Conservation (phyloP, 2,888 invertebrate genomes). For the Apodemia hepburni region DNA sequence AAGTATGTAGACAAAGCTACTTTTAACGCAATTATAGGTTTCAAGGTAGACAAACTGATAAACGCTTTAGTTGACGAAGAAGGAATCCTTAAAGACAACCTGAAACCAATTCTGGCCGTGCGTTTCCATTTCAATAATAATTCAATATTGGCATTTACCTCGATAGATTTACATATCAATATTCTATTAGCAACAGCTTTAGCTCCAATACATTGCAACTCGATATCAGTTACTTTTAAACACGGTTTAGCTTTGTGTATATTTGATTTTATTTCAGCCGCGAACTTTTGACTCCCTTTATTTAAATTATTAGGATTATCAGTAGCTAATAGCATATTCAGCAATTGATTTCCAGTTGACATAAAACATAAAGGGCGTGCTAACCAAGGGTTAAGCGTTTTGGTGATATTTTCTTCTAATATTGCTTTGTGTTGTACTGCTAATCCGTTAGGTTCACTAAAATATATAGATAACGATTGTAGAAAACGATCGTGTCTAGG, state of each 20-base stretch:
- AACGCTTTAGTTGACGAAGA: constrained; percentile 36
- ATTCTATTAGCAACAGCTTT: constrained; percentile 47
- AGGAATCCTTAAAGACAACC: constrained; percentile 38
- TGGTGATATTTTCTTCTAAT: constrained; percentile 25
- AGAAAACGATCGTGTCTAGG: constrained; percentile 42
- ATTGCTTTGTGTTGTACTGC: constrained; percentile 34
- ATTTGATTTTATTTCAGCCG: constrained; percentile 43
- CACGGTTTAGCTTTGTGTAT: constrained; percentile 42
- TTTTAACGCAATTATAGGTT: constrained; percentile 43
- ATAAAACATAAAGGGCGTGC: constrained; percentile 34
- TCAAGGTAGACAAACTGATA: constrained; percentile 33
- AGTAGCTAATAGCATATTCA: constrained; percentile 30
- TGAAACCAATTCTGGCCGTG: constrained; percentile 42
- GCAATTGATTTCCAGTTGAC: constrained; percentile 19
- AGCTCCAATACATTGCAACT: constrained; percentile 44
- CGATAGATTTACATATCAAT: constrained; percentile 36
- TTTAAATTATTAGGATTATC: constrained; percentile 25
- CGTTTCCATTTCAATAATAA: constrained; percentile 40
- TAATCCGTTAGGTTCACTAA: constrained; percentile 45
- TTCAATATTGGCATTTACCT: constrained; percentile 35
- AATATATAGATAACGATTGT: constrained; percentile 45
- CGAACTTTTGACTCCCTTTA: constrained; percentile 30
- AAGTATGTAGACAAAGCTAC: constrained; percentile 39
- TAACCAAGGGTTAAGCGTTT: constrained; percentile 24
- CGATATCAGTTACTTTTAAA: constrained; percentile 38